These are phyloP conservation scores for Drosophila picticornis DNA, from an alignment of 2,888 invertebrate species.

Conservation along the genomic window DNA sequence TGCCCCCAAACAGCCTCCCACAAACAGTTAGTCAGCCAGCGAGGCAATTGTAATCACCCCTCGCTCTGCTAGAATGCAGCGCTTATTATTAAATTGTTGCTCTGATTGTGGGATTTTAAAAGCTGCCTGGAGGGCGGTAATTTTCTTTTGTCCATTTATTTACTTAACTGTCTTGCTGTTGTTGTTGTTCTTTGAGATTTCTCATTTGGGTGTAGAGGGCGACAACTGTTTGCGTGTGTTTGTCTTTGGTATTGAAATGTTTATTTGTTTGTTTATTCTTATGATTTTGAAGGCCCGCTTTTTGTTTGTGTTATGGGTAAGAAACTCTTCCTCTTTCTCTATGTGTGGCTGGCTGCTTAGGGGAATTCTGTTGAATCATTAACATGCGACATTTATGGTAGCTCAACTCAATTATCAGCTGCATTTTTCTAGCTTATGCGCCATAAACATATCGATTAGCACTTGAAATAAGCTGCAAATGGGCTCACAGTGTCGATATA, in stretches of 20 bases:
- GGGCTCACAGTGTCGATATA: slow-evolving; percentile 32
- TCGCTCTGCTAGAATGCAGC: neutral
- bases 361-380: slow-evolving; percentile 32
- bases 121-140: slow-evolving; percentile 49
- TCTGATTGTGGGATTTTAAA: slow-evolving; percentile 50
- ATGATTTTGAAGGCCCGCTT: slow-evolving; percentile 21
- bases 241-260: slow-evolving; percentile 40
- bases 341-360: neutral
- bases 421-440: slow-evolving; percentile 19
- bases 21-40: slow-evolving; percentile 31
- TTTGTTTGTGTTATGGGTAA: slow-evolving; percentile 42
- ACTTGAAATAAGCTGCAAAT: slow-evolving; percentile 40
- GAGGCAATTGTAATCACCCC: slow-evolving; percentile 34
- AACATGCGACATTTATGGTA: slow-evolving; percentile 50
- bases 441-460: slow-evolving; percentile 48
- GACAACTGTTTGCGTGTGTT: slow-evolving; percentile 16
- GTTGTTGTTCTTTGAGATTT: slow-evolving; percentile 13
- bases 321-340: neutral
- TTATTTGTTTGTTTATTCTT: slow-evolving; percentile 53
- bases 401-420: slow-evolving; percentile 36
- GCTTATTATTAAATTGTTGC: slow-evolving; percentile 62
- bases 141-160: slow-evolving; percentile 66
- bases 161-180: slow-evolving; percentile 47
- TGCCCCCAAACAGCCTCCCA: slow-evolving; percentile 15
- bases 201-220: slow-evolving; percentile 43